phyloP scores from a whole-genome alignment of 1,140 invertebrate genomes.

The Cydia fagiglandana region DNA sequence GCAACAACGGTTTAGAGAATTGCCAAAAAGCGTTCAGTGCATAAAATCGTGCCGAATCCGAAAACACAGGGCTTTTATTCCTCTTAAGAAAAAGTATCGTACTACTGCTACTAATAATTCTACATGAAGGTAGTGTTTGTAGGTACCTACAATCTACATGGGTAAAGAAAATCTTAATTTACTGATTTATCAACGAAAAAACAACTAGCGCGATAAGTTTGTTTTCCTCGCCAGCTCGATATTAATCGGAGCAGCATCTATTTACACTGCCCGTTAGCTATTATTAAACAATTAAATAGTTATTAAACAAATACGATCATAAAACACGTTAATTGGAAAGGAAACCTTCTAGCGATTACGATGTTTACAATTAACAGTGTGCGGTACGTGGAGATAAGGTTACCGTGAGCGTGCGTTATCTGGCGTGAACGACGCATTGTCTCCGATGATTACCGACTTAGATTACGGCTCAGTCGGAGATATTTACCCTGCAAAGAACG shows the following conservation, averaged over 20 bases:
- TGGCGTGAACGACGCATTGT: constrained; percentile 20
- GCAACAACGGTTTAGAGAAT: no score
- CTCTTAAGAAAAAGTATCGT: no score
- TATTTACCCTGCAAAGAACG: constrained; percentile 30
- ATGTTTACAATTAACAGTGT: constrained; percentile 20
- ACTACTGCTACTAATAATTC: no score
- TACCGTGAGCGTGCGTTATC: constrained; percentile 19
- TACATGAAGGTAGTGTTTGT: no score
- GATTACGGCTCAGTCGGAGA: constrained; percentile 21
- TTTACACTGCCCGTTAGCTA: neutral
- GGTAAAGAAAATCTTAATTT: neutral
- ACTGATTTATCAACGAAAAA: neutral
- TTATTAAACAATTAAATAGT: constrained; percentile 10
- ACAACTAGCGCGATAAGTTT: neutral
- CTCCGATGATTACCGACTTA: constrained; percentile 15
- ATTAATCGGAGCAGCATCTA: constrained; percentile 1
- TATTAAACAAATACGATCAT: constrained; percentile 10
- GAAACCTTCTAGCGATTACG: constrained; percentile 16
- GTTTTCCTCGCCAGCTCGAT: neutral
- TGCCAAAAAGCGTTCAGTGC: no score
- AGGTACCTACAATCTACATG: neutral
- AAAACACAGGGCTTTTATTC: no score
- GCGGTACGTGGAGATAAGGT: constrained; percentile 21
- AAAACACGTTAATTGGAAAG: constrained; percentile 14
- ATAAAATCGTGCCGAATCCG: no score